Percentiles rank a stretch among this genome's conserved stretches.
Conservation (phyloP, 2,797 vertebrate genomes). For the Sebastolobus alascanus region DNA sequence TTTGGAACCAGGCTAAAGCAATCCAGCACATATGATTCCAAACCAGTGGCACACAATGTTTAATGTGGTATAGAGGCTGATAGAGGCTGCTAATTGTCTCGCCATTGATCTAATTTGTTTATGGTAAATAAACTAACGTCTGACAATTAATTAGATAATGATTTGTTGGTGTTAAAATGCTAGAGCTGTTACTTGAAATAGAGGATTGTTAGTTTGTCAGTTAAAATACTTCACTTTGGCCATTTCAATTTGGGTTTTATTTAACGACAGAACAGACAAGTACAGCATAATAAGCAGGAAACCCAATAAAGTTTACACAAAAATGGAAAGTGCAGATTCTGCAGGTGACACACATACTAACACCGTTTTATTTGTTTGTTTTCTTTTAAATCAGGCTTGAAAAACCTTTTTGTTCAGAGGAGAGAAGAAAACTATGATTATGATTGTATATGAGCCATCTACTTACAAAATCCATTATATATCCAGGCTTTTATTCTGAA, state of each 20-base stretch:
- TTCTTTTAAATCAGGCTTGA: background rate
- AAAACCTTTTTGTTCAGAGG: background rate
- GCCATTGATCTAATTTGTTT: background rate
- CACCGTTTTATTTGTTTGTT: background rate
- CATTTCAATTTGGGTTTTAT: background rate
- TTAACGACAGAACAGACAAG: background rate
- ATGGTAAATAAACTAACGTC: background rate
- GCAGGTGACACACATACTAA: background rate
- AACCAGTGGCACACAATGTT: background rate
- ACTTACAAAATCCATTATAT: background rate
- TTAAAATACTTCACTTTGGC: background rate
- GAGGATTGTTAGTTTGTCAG: background rate
- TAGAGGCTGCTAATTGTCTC: background rate
- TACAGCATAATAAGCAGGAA: too few species aligned
- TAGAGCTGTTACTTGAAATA: background rate
- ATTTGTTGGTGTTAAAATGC: background rate
- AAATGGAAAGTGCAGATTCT: background rate
- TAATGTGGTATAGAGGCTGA: background rate
- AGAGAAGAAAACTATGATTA: background rate
- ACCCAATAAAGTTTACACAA: background rate
- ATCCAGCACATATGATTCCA: background rate
- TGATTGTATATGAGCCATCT: background rate
- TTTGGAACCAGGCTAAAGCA: background rate
- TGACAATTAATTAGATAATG: background rate
- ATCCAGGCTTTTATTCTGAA: constrained; percentile 36